Conservation (phyloP, 2,113 vertebrate species). For the Thamnophis sirtalis region DNA sequence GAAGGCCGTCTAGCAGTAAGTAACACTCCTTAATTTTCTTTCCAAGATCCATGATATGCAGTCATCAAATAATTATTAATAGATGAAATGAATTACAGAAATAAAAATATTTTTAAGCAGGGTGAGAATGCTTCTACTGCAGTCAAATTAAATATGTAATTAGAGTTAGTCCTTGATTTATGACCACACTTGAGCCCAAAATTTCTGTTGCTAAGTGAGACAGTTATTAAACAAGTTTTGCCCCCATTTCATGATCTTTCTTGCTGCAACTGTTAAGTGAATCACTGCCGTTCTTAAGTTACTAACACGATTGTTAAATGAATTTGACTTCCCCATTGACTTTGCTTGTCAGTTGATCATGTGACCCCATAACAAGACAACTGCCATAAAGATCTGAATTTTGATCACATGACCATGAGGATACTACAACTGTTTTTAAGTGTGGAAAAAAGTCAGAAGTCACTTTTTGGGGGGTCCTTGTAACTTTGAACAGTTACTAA, state of each 20-base stretch:
- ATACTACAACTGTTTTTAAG: background rate
- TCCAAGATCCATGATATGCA: background rate
- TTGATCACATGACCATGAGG: background rate
- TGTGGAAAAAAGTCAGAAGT: background rate
- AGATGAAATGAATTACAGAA: background rate
- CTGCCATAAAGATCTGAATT: background rate
- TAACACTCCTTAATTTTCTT: background rate
- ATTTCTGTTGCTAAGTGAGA: background rate
- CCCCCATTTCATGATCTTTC: background rate
- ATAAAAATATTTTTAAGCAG: background rate
- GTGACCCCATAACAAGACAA: background rate
- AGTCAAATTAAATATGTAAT: constrained; percentile 6
- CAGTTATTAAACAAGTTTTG: background rate
- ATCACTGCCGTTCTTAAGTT: background rate
- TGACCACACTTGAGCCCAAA: background rate
- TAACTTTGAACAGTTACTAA: background rate
- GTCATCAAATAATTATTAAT: background rate
- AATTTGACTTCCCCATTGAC: background rate
- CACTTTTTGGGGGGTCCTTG: background rate
- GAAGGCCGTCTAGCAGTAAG: constrained; percentile 86
- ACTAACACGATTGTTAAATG: background rate
- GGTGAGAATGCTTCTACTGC: background rate
- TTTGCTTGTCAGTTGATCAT: background rate
- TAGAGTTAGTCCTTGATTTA: background rate
- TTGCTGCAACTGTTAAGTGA: background rate